Evolutionary conservation across 2,888 invertebrate genomes (phyloP).

Genomic region (Orgyia antiqua): DNA sequence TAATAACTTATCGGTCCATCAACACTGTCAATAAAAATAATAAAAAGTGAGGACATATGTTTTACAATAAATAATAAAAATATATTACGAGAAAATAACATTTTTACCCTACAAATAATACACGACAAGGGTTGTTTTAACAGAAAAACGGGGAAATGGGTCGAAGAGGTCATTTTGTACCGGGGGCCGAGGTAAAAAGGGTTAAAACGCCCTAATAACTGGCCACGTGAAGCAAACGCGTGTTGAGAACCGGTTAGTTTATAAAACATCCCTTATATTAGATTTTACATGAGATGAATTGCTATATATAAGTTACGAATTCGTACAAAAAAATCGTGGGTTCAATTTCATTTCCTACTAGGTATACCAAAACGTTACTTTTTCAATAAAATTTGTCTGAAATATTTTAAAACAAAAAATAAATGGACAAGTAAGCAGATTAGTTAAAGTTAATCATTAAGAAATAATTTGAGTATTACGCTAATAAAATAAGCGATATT

Average conservation of each 20-base stretch:
- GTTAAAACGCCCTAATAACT: conserved; percentile 67
- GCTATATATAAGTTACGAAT: too few species aligned
- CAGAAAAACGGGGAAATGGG: conserved; percentile 57
- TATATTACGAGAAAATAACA: conserved; percentile 53
- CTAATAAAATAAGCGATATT: too few species aligned
- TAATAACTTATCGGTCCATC: conserved; percentile 48
- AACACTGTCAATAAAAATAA: conserved; percentile 44
- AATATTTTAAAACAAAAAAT: too few species aligned
- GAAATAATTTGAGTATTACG: too few species aligned
- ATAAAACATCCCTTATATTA: too few species aligned
- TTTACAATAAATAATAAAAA: conserved; percentile 55
- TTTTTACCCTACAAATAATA: conserved; percentile 51
- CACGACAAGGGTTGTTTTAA: conserved; percentile 55
- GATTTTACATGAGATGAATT: too few species aligned
- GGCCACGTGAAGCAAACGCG: conserved; percentile 35
- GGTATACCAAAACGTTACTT: too few species aligned
- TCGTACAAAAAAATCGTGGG: too few species aligned
- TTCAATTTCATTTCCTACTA: too few species aligned
- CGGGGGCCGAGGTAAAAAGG: conserved; percentile 46
- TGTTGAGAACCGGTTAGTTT: conserved; percentile 20
- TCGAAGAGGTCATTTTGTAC: conserved; percentile 55
- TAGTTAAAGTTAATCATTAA: too few species aligned
- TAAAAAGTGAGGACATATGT: conserved; percentile 47
- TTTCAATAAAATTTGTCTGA: too few species aligned
- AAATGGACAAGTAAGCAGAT: too few species aligned